phyloP scores from a whole-genome alignment of 1,140 invertebrate genomes.

The Drosophila pallidifrons region DNA sequence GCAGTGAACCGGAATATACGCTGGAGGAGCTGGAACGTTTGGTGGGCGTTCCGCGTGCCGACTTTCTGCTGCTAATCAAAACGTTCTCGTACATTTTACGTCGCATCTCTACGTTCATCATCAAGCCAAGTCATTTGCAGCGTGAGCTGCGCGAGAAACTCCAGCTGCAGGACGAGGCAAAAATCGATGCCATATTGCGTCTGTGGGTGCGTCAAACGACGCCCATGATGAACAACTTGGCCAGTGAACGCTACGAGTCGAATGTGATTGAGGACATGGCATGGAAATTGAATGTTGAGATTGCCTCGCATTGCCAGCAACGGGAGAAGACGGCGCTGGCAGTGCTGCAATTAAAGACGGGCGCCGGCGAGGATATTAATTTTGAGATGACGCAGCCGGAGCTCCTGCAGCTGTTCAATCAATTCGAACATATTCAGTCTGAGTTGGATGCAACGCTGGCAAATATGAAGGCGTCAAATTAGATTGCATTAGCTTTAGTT shows the following conservation, averaged over 20 bases:
- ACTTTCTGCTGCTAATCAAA: constrained; percentile 82
- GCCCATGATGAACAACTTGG: constrained; percentile 79
- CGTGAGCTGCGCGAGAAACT: constrained; percentile 80
- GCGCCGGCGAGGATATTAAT: constrained; percentile 77
- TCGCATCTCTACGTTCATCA: constrained; percentile 82
- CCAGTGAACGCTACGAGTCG: constrained; percentile 76
- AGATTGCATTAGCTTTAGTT: constrained; percentile 5
- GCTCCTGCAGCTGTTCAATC: constrained; percentile 78
- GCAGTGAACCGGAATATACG: constrained; percentile 72
- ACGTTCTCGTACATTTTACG: constrained; percentile 83
- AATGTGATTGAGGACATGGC: constrained; percentile 83
- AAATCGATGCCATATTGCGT: constrained; percentile 82
- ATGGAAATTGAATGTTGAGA: constrained; percentile 82
- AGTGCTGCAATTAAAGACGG: constrained; percentile 77
- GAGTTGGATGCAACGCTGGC: constrained; percentile 78
- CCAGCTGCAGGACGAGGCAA: constrained; percentile 80
- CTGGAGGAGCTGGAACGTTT: constrained; percentile 79
- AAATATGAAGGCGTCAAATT: constrained; percentile 50
- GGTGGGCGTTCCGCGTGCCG: constrained; percentile 75
- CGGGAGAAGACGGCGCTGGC: constrained; percentile 77
- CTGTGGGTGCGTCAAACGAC: constrained; percentile 82
- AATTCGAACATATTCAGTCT: constrained; percentile 78
- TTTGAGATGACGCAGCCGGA: constrained; percentile 83
- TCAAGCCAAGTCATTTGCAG: constrained; percentile 79
- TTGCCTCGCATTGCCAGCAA: constrained; percentile 83